Evolutionary conservation across 1,140 invertebrate genomes (phyloP).

Genomic region (Asbolus verrucosus): DNA sequence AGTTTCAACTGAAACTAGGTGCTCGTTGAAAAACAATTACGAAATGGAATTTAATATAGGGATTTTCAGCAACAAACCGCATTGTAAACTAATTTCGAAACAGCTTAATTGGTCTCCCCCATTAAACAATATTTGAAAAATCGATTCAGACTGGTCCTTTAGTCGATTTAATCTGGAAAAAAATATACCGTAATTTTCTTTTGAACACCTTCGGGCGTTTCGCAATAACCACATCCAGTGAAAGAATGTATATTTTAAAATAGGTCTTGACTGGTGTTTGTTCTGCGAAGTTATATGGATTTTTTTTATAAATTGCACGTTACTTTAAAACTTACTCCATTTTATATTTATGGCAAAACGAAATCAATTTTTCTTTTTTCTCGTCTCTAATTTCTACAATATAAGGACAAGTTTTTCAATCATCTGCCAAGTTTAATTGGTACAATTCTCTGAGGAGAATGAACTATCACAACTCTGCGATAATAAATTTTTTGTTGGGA

Average conservation of each 20-base stretch:
- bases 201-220: neutral
- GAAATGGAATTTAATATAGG: slow-evolving; percentile 17
- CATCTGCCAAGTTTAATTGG: too few relatives aligned
- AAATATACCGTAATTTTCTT: slow-evolving; percentile 10
- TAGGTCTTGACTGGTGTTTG: neutral
- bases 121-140: slow-evolving; percentile 12
- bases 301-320: neutral
- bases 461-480: too few relatives aligned
- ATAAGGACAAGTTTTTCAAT: too few relatives aligned
- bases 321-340: neutral
- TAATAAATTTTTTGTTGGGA: too few relatives aligned
- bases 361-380: slow-evolving; percentile 2
- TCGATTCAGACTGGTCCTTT: neutral
- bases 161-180: slow-evolving; percentile 7
- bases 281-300: neutral
- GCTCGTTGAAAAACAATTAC: slow-evolving; percentile 7
- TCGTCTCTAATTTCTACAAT: too few relatives aligned
- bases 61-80: slow-evolving; percentile 14
- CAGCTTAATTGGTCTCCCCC: slow-evolving; percentile 1
- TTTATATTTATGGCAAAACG: neutral
- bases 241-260: slow-evolving; percentile 21
- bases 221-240: neutral
- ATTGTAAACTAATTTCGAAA: neutral
- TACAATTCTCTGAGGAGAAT: too few relatives aligned
- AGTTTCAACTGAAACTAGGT: slow-evolving; percentile 22